Conservation (phyloP, 2,888 invertebrate species). For the Beris morrisii region DNA sequence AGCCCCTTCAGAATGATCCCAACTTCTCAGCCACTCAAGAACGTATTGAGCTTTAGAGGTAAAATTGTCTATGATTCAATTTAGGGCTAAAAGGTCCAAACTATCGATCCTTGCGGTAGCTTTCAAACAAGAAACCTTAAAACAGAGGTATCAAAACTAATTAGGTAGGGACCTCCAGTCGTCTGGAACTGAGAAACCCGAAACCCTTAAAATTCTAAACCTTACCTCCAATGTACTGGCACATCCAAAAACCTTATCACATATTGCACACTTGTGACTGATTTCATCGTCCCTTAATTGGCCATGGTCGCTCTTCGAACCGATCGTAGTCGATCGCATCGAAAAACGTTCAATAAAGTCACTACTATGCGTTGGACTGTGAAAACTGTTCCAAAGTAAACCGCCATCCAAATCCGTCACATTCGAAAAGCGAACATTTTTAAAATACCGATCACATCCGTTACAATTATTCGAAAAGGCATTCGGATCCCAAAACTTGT, state of each 20-base stretch:
- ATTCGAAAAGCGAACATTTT: slow-evolving; percentile 39
- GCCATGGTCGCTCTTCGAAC: slow-evolving; percentile 33
- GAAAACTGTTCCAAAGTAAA: too few species aligned
- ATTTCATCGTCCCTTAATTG: slow-evolving; percentile 47
- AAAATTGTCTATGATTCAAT: too few species aligned
- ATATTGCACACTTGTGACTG: slow-evolving; percentile 54
- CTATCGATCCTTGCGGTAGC: too few species aligned
- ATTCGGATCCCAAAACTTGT: slow-evolving; percentile 34
- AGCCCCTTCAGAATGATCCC: too few species aligned
- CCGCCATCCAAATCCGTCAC: not conserved
- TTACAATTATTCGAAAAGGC: slow-evolving; percentile 33
- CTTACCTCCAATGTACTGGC: slow-evolving; percentile 54
- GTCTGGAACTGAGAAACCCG: too few species aligned
- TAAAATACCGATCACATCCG: slow-evolving; percentile 43
- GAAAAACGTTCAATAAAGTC: slow-evolving; percentile 41
- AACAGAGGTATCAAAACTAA: too few species aligned
- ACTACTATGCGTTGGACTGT: slow-evolving; percentile 34
- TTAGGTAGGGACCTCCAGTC: too few species aligned
- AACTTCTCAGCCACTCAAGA: too few species aligned
- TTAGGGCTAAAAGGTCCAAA: too few species aligned
- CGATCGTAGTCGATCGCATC: slow-evolving; percentile 40
- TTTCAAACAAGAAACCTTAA: too few species aligned
- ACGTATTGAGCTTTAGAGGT: too few species aligned
- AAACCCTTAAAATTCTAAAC: not conserved
- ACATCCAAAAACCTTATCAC: slow-evolving; percentile 56